phyloP scores from a whole-genome alignment of 2,797 vertebrate genomes.

The Sebastes umbrosus region DNA sequence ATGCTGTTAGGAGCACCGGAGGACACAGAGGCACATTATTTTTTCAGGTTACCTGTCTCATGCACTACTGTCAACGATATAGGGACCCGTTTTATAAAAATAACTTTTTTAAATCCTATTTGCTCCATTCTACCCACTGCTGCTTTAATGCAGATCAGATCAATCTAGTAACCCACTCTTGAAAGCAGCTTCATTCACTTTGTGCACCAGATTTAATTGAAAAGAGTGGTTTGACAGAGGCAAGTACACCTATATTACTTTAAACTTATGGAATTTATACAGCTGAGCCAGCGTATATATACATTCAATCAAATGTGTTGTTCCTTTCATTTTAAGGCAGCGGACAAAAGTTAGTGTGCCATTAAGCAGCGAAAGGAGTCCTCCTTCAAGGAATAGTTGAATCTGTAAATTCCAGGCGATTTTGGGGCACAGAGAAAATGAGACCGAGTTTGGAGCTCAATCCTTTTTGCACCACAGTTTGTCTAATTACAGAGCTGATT shows the following conservation, averaged over 20 bases:
- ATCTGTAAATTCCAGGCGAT: slow-evolving; percentile 9
- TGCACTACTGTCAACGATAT: no score
- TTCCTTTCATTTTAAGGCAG: not conserved
- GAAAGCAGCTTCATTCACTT: not conserved
- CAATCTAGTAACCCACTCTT: not conserved
- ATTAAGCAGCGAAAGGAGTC: not conserved
- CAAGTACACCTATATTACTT: not conserved
- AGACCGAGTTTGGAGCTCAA: not conserved
- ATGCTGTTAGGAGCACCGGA: no score
- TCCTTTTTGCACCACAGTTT: slow-evolving; percentile 28
- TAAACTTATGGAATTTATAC: not conserved
- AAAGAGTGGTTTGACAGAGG: not conserved
- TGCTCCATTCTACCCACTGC: not conserved
- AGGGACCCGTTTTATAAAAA: no score
- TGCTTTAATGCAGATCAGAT: not conserved
- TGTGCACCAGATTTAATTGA: not conserved
- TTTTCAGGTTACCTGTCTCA: no score
- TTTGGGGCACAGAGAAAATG: slow-evolving; percentile 10
- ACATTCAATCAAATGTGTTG: not conserved
- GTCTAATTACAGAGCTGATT: slow-evolving; percentile 66
- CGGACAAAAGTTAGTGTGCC: not conserved
- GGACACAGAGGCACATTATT: no score
- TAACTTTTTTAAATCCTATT: no score
- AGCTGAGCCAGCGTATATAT: not conserved
- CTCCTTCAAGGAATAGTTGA: not conserved